phyloP scores from a whole-genome alignment of 2,888 invertebrate species.

The Drosophila lacicola region DNA sequence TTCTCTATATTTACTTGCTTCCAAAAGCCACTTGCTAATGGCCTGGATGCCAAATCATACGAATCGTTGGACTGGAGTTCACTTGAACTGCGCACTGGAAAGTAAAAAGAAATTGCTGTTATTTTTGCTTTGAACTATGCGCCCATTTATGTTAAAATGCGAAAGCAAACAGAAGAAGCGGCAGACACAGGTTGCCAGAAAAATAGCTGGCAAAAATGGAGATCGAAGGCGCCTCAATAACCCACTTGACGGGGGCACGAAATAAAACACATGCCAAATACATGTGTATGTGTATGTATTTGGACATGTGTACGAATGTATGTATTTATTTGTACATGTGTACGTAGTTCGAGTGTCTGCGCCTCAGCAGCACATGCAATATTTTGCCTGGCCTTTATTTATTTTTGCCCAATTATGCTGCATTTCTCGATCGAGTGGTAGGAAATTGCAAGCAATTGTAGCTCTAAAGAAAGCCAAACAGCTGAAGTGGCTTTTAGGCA shows the following conservation, averaged over 20 bases:
- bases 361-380: slow-evolving; percentile 47
- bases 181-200: slow-evolving; percentile 30
- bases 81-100: slow-evolving; percentile 11
- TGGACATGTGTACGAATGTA: not conserved
- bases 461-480: slow-evolving; percentile 44
- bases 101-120: slow-evolving; percentile 21
- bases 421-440: slow-evolving; percentile 30
- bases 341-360: slow-evolving; percentile 19
- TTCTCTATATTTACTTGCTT: no score
- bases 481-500: slow-evolving; percentile 52
- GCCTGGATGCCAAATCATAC: not conserved
- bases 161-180: slow-evolving; percentile 41
- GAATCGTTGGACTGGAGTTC: slow-evolving; percentile 6
- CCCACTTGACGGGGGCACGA: slow-evolving; percentile 57
- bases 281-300: not conserved
- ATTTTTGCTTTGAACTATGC: slow-evolving; percentile 40
- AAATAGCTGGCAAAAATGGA: slow-evolving; percentile 28
- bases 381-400: slow-evolving; percentile 46
- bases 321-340: not conserved
- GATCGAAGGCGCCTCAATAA: slow-evolving; percentile 52
- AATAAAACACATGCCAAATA: slow-evolving; percentile 20
- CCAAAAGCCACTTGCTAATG: not conserved
- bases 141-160: slow-evolving; percentile 32
- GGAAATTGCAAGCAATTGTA: slow-evolving; percentile 36
- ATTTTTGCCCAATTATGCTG: slow-evolving; percentile 63